A percentile compares a stretch with the other conserved stretches of the same genome.
Evolutionary conservation across 2,888 invertebrate genomes (phyloP).

Genomic region (Sinotaia quadrata): DNA sequence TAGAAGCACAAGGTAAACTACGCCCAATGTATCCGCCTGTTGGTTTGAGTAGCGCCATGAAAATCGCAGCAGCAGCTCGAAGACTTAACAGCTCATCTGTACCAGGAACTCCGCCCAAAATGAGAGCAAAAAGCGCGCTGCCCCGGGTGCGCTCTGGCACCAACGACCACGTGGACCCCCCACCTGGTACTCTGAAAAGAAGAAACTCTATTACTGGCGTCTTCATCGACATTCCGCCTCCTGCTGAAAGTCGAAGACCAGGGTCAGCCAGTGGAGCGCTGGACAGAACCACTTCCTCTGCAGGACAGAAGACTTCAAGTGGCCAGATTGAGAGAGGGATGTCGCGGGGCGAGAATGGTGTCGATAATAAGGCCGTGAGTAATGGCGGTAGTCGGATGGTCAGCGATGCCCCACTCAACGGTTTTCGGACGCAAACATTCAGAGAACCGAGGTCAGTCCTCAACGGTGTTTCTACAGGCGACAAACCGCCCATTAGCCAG

Average conservation of each 20-base stretch:
- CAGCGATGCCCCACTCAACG: neutral
- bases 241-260: slow-evolving; percentile 30
- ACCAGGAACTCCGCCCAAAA: neutral
- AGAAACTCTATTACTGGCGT: slow-evolving; percentile 58
- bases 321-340: neutral
- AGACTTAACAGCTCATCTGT: slow-evolving; percentile 44
- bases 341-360: neutral
- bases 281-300: neutral
- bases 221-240: slow-evolving; percentile 51
- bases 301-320: neutral
- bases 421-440: neutral
- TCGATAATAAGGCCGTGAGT: too few relatives aligned
- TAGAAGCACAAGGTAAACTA: slow-evolving; percentile 58
- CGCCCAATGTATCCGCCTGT: slow-evolving; percentile 43
- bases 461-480: too few relatives aligned
- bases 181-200: slow-evolving; percentile 1
- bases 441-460: too few relatives aligned
- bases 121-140: slow-evolving; percentile 26
- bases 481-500: too few relatives aligned
- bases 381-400: too few relatives aligned
- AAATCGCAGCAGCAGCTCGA: slow-evolving; percentile 59
- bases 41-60: slow-evolving; percentile 52
- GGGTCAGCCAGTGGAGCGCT: slow-evolving; percentile 7
- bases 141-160: slow-evolving; percentile 22
- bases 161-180: neutral